phyloP scores from a whole-genome alignment of 2,888 invertebrate genomes.

The Tryphoninae sp. region DNA sequence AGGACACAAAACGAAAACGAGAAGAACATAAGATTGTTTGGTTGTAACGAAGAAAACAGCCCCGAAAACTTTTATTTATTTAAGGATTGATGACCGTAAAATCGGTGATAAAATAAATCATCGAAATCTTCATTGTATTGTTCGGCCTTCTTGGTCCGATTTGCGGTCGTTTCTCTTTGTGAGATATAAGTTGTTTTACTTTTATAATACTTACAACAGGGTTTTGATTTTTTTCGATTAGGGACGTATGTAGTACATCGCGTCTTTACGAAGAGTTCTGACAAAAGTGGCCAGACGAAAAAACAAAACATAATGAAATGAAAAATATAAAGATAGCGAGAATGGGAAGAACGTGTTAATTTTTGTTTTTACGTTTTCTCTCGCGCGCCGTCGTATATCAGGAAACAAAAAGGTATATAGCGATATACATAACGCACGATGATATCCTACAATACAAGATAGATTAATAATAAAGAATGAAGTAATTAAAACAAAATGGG shows the following conservation, averaged over 20 bases:
- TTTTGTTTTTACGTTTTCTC: conserved; percentile 51
- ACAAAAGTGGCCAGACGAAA: conserved; percentile 33
- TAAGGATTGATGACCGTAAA: conserved; percentile 57
- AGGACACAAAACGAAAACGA: conserved; percentile 34
- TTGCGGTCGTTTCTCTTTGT: conserved; percentile 1
- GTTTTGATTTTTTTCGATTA: conserved; percentile 68
- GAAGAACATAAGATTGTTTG: conserved; percentile 39
- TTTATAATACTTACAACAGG: conserved; percentile 70
- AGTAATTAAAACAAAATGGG: conserved; percentile 40
- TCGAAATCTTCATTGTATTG: not conserved
- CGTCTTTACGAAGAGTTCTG: conserved; percentile 42
- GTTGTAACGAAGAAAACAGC: conserved; percentile 33
- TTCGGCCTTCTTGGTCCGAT: conserved; percentile 1
- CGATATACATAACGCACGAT: conserved; percentile 45
- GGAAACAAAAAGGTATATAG: conserved; percentile 39
- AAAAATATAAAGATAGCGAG: conserved; percentile 40
- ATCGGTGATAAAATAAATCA: conserved; percentile 10
- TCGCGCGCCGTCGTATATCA: conserved; percentile 28
- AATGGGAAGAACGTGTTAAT: conserved; percentile 34
- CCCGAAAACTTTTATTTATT: conserved; percentile 57
- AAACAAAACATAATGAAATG: conserved; percentile 34
- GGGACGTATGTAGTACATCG: conserved; percentile 16
- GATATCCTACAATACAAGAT: conserved; percentile 49
- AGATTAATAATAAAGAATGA: conserved; percentile 35
- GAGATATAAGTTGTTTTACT: conserved; percentile 69